Evolutionary conservation across 2,113 vertebrate genomes (phyloP).

Genomic region (Microcebus ravelobensis): DNA sequence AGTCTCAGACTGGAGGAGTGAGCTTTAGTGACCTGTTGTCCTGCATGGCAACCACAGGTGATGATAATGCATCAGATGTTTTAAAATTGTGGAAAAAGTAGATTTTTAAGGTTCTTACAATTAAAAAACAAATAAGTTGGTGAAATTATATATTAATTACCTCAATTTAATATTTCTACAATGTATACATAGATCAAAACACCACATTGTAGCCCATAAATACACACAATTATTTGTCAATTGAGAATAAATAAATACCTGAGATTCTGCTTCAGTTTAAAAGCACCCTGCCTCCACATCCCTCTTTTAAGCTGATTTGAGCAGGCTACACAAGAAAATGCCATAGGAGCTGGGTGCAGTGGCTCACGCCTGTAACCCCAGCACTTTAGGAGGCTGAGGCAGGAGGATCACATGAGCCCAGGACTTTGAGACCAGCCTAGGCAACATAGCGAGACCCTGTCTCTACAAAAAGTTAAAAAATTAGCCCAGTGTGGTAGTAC

Average conservation of each 20-base stretch:
- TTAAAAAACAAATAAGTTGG: neutral
- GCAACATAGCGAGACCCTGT: too few relatives aligned
- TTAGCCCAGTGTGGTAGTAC: too few relatives aligned
- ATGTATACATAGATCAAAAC: neutral
- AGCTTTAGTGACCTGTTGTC: fast-evolving
- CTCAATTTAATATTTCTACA: neutral
- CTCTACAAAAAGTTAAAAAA: too few relatives aligned
- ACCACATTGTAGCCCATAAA: neutral
- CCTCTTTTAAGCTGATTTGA: neutral
- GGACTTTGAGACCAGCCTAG: too few relatives aligned
- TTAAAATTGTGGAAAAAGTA: neutral
- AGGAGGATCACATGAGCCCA: too few relatives aligned
- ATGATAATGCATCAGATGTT: neutral
- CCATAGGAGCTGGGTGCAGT: too few relatives aligned
- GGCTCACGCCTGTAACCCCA: too few relatives aligned
- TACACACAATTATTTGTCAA: neutral
- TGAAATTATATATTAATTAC: neutral
- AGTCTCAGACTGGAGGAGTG: neutral
- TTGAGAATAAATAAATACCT: neutral
- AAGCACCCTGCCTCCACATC: too few relatives aligned
- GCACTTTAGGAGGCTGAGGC: too few relatives aligned
- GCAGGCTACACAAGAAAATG: neutral
- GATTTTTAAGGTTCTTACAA: neutral
- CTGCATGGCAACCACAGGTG: neutral
- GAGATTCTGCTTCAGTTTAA: neutral